Percentiles rank a stretch among this genome's conserved stretches.
Conservation (phyloP, 2,113 vertebrate genomes). For the Melanerpes formicivorus region DNA sequence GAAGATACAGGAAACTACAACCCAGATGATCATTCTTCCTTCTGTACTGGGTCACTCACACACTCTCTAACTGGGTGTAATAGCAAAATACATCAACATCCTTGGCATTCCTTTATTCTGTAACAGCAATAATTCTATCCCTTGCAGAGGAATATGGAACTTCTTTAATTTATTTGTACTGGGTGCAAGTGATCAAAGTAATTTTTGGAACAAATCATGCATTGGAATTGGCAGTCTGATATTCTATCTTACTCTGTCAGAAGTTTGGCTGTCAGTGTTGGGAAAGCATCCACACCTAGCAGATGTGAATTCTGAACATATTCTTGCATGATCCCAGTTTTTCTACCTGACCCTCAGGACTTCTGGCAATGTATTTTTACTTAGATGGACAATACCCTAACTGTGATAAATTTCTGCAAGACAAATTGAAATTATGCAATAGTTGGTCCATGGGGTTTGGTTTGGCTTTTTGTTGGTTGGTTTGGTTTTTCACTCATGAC, state of each 20-base stretch:
- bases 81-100: background rate
- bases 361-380: slow-evolving; percentile 15
- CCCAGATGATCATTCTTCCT: background rate
- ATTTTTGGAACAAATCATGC: slow-evolving; percentile 68
- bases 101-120: background rate
- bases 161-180: slow-evolving; percentile 21
- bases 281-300: slow-evolving; percentile 56
- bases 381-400: background rate
- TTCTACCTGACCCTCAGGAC: slow-evolving; percentile 4
- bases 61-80: background rate
- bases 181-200: slow-evolving; percentile 33
- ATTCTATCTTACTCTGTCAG: slow-evolving; percentile 47
- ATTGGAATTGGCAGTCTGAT: slow-evolving; percentile 58
- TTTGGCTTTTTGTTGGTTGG: background rate
- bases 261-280: slow-evolving; percentile 44
- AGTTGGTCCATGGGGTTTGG: background rate
- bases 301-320: slow-evolving; percentile 57
- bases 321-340: background rate
- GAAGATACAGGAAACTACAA: background rate
- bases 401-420: background rate
- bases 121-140: background rate
- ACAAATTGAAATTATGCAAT: background rate
- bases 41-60: background rate
- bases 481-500: background rate
- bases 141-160: background rate